Conservation (phyloP, 2,113 vertebrate genomes). For the Hippocampus guttulatus region DNA sequence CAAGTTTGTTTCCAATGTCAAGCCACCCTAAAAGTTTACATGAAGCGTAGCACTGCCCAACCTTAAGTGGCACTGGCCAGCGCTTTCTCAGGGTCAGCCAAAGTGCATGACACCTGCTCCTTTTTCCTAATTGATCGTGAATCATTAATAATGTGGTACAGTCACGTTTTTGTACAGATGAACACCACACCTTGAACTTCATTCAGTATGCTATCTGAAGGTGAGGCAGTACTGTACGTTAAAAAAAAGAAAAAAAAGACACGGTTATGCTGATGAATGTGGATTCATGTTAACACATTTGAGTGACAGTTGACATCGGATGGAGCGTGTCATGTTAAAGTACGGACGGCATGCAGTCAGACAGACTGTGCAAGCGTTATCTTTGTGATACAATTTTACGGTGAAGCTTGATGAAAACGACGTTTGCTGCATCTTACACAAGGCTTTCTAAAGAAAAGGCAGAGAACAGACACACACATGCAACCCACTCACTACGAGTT, state of each 20-base stretch:
- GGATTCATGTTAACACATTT: slow-evolving; percentile 8
- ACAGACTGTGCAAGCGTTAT: background rate
- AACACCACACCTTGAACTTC: slow-evolving; percentile 27
- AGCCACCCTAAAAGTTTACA: slow-evolving; percentile 24
- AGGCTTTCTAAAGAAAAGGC: background rate
- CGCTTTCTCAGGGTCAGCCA: slow-evolving; percentile 48
- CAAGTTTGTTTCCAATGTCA: slow-evolving; percentile 15
- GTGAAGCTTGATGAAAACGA: background rate
- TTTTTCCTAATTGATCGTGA: slow-evolving; percentile 44
- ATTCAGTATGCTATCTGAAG: slow-evolving; percentile 19
- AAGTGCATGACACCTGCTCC: slow-evolving; percentile 29
- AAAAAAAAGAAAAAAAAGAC: too few relatives aligned
- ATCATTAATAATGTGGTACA: slow-evolving; percentile 54
- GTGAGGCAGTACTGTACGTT: background rate
- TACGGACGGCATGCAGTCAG: too few relatives aligned
- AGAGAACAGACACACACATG: too few relatives aligned
- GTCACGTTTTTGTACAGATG: slow-evolving; percentile 71
- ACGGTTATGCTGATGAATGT: slow-evolving; percentile 14
- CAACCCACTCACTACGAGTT: too few relatives aligned
- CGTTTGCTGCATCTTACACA: background rate
- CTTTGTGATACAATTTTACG: background rate
- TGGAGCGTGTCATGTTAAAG: slow-evolving; percentile 21
- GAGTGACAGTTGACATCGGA: background rate
- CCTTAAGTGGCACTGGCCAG: slow-evolving; percentile 39
- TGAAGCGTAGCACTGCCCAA: slow-evolving; percentile 7